phyloP scores from a whole-genome alignment of 2,888 invertebrate genomes.

The Sympetrum striolatum region DNA sequence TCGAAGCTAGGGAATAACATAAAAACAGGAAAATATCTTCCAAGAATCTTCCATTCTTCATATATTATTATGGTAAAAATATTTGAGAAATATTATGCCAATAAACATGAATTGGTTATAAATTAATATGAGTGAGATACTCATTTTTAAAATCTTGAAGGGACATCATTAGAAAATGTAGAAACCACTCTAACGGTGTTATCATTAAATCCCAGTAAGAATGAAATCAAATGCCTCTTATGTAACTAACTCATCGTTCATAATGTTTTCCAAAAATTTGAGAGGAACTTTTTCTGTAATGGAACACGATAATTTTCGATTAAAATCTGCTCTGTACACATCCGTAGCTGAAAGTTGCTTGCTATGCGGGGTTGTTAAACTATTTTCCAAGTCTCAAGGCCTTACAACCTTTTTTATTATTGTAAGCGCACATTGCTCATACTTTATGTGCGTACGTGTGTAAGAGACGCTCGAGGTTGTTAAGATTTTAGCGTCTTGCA shows the following conservation, averaged over 20 bases:
- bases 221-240: background rate
- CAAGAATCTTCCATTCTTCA: no score
- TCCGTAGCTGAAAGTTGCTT: background rate
- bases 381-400: background rate
- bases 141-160: no score
- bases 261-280: background rate
- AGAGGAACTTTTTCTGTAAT: no score
- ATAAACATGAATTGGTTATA: no score
- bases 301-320: background rate
- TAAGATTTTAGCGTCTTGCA: background rate
- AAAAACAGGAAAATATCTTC: no score
- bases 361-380: background rate
- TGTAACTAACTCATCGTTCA: background rate
- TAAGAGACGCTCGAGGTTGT: background rate
- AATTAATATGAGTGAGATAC: no score
- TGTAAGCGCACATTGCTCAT: background rate
- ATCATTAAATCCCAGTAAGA: background rate
- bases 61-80: no score
- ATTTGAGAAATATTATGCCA: no score
- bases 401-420: background rate
- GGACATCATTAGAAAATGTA: no score
- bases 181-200: no score
- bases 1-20: no score
- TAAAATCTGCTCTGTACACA: background rate
- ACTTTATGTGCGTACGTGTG: background rate